These are phyloP conservation scores for Trematomus bernacchii DNA, from an alignment of 2,797 vertebrate genomes.

Conservation along the genomic window DNA sequence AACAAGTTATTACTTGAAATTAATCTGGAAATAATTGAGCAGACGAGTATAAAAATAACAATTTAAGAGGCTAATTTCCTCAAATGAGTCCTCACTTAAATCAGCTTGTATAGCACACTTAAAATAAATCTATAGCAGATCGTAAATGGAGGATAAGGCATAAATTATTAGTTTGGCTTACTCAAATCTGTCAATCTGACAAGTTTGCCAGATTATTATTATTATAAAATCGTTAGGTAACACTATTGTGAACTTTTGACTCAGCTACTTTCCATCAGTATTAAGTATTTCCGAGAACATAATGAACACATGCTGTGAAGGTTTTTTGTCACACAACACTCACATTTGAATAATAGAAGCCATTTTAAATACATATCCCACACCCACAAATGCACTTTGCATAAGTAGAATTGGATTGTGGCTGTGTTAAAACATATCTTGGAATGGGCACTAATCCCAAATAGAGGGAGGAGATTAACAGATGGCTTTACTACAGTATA, in stretches of 20 bases:
- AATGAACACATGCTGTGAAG: not conserved
- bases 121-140: not conserved
- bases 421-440: constrained; percentile 50
- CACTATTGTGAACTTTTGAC: not conserved
- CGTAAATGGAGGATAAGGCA: not conserved
- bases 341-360: not conserved
- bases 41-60: not conserved
- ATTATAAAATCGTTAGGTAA: not conserved
- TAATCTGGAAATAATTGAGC: not conserved
- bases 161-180: not conserved
- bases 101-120: not conserved
- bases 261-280: too few species aligned
- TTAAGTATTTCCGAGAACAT: not conserved
- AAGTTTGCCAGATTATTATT: not conserved
- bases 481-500: constrained; percentile 54
- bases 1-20: constrained; percentile 4
- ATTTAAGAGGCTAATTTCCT: not conserved
- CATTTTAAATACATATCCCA: constrained; percentile 13
- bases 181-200: not conserved
- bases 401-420: constrained; percentile 36
- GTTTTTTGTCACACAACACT: not conserved
- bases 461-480: constrained; percentile 66
- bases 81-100: not conserved
- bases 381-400: not conserved
- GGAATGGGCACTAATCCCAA: constrained; percentile 58